Evolutionary conservation across 2,113 vertebrate genomes (phyloP).

Genomic region (Ginglymostoma cirratum): DNA sequence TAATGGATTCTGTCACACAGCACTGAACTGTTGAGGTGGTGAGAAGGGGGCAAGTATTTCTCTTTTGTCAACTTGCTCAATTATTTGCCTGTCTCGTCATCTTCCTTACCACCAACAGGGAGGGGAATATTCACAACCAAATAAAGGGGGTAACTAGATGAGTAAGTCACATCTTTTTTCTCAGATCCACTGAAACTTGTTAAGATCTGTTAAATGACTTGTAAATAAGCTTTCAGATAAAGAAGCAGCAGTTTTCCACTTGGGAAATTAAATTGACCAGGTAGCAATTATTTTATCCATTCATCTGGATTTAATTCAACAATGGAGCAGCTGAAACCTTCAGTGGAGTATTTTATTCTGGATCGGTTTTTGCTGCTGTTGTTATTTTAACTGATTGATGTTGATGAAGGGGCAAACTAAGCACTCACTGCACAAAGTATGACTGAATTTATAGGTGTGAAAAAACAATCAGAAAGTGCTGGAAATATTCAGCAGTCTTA

Average conservation of each 20-base stretch:
- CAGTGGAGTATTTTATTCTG: neutral
- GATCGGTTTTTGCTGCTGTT: neutral
- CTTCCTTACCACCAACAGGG: too few relatives aligned
- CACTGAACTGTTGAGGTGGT: too few relatives aligned
- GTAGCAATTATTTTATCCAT: slow-evolving; percentile 11
- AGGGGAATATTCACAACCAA: neutral
- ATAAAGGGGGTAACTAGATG: neutral
- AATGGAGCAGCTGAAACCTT: slow-evolving; percentile 7
- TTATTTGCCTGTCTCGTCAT: too few relatives aligned
- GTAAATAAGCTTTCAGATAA: neutral
- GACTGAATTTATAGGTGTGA: neutral
- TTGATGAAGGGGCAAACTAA: neutral
- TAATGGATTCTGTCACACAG: too few relatives aligned
- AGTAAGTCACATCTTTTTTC: neutral
- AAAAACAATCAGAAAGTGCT: neutral
- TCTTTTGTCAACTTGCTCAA: too few relatives aligned
- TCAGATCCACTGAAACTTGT: neutral
- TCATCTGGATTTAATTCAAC: slow-evolving; percentile 31
- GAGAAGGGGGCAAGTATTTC: too few relatives aligned
- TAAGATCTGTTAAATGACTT: neutral
- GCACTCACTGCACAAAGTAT: neutral
- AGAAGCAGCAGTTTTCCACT: neutral
- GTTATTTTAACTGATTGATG: neutral
- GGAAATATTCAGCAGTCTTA: too few relatives aligned
- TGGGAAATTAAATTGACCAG: slow-evolving; percentile 18